Percentiles rank a stretch among this genome's conserved stretches.
phyloP scores from a whole-genome alignment of 2,113 vertebrate species.

The Pongo pygmaeus region DNA sequence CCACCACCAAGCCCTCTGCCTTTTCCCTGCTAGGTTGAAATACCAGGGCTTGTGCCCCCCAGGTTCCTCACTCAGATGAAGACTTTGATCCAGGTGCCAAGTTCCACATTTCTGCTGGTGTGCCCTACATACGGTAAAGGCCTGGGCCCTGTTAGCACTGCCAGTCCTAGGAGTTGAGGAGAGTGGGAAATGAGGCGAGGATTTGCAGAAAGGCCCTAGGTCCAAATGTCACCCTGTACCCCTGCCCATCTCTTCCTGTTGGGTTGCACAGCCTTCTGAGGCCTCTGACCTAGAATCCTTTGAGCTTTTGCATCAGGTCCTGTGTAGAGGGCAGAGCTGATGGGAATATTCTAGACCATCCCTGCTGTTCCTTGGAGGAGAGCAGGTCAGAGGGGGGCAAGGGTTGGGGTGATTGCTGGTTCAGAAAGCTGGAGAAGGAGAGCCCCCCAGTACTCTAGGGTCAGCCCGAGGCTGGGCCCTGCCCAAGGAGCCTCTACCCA shows the following conservation, averaged over 20 bases:
- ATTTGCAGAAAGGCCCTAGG: neutral
- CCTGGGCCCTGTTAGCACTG: neutral
- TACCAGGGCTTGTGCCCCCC: constrained; percentile 92
- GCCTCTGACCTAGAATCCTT: neutral
- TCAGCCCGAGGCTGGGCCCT: neutral
- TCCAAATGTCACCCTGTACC: neutral
- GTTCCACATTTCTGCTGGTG: constrained; percentile 94
- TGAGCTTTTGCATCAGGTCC: neutral
- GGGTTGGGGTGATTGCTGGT: neutral
- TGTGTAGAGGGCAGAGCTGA: neutral
- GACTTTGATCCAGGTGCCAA: constrained; percentile 96
- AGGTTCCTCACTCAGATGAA: constrained; percentile 85
- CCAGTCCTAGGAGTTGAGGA: neutral
- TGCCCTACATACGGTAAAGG: constrained; percentile 93
- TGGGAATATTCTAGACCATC: neutral
- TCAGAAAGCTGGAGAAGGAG: neutral
- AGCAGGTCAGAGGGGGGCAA: neutral
- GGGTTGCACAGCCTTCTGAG: neutral
- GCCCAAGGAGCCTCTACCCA: rapidly evolving
- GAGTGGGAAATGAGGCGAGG: neutral
- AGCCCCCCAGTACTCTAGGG: too few relatives aligned
- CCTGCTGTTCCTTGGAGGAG: neutral
- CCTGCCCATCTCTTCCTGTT: neutral
- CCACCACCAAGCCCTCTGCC: neutral
- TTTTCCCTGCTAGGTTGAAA: constrained; percentile 87